Evolutionary conservation across 2,113 vertebrate genomes (phyloP).

Genomic region (Esox niger): DNA sequence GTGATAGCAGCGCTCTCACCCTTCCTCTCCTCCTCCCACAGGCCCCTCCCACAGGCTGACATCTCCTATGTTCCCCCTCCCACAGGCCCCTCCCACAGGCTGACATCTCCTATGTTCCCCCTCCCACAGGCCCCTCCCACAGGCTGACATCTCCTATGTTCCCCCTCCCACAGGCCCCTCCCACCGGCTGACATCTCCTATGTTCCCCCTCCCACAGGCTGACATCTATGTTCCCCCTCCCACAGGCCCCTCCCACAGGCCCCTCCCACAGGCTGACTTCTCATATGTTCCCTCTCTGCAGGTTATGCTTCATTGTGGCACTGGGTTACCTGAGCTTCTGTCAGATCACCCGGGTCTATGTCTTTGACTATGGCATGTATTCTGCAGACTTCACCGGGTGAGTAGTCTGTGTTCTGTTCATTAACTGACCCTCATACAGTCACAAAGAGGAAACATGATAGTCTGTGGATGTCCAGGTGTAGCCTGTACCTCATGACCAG

Average conservation of each 20-base stretch:
- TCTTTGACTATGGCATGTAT: slow-evolving; percentile 98
- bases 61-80: background rate
- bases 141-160: background rate
- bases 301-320: slow-evolving; percentile 95
- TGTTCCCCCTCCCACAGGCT: slow-evolving; percentile 14
- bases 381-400: slow-evolving; percentile 99
- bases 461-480: background rate
- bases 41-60: too few relatives aligned
- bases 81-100: too few relatives aligned
- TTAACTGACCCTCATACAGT: background rate
- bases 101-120: too few relatives aligned
- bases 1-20: slow-evolving; percentile 29
- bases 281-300: slow-evolving; percentile 65
- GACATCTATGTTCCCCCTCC: too few relatives aligned
- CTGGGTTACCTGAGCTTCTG: slow-evolving; percentile 95
- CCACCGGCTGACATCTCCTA: too few relatives aligned
- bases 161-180: slow-evolving; percentile 13
- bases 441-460: background rate
- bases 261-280: background rate
- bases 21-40: slow-evolving; percentile 19
- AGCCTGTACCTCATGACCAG: too few relatives aligned
- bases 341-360: slow-evolving; percentile 95
- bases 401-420: slow-evolving; percentile 47
- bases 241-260: too few relatives aligned
- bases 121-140: slow-evolving; percentile 13